Conservation (phyloP, 2,113 vertebrate species). For the Emydocephalus ijimae region DNA sequence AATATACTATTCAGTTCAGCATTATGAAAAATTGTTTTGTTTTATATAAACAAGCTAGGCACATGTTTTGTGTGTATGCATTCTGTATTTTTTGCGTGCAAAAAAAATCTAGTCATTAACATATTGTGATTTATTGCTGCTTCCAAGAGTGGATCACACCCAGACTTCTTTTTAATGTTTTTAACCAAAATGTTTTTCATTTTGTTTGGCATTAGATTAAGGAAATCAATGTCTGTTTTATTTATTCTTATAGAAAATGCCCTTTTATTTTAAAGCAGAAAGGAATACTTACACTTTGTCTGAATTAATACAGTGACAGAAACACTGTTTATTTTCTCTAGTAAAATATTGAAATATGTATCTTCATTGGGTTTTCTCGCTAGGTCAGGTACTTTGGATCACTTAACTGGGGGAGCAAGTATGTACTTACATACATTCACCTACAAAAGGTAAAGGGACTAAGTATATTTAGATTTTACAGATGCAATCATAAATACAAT, state of each 20-base stretch:
- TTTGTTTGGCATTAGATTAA: not conserved
- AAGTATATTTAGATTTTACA: slow-evolving; percentile 1
- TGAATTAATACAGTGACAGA: no score
- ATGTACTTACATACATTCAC: not conserved
- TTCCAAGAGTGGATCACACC: not conserved
- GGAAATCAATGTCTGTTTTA: not conserved
- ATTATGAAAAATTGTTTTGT: not conserved
- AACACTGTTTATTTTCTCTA: not conserved
- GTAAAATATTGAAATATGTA: not conserved
- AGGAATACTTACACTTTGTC: no score
- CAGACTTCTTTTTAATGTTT: not conserved
- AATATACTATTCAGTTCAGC: not conserved
- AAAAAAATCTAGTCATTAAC: not conserved
- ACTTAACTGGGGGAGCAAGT: not conserved
- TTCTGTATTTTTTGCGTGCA: not conserved
- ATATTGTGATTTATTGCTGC: not conserved
- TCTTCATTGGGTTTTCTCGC: not conserved
- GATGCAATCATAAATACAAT: not conserved
- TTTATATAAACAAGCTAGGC: not conserved
- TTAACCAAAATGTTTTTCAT: not conserved
- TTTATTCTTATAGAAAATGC: not conserved
- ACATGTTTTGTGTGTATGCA: not conserved
- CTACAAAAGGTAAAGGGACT: not conserved
- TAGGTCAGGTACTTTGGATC: not conserved
- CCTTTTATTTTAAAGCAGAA: no score